A percentile compares a stretch with the other conserved stretches of the same genome.
phyloP scores from a whole-genome alignment of 2,888 invertebrate genomes.

The Junonia oenone region DNA sequence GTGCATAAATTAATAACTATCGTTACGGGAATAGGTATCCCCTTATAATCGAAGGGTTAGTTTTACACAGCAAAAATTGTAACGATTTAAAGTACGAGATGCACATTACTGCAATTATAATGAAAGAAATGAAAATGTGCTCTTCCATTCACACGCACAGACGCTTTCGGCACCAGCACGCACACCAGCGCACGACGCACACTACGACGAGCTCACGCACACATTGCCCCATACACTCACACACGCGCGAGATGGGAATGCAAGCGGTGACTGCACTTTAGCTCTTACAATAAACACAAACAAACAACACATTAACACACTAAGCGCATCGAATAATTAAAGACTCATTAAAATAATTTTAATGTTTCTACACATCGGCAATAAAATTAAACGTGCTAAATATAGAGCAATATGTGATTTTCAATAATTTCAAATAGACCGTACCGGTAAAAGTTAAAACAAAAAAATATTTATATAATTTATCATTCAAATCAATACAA shows the following conservation, averaged over 20 bases:
- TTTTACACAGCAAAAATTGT: constrained; percentile 54
- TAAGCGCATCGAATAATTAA: constrained; percentile 53
- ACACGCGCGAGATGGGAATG: constrained; percentile 63
- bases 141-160: constrained; percentile 78
- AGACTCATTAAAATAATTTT: constrained; percentile 37
- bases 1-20: constrained; percentile 16
- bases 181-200: constrained; percentile 52
- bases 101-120: constrained; percentile 78
- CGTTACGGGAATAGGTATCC: constrained; percentile 43
- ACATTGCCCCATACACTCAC: constrained; percentile 43
- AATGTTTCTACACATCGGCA: constrained; percentile 35
- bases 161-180: constrained; percentile 67
- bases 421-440: no score
- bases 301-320: constrained; percentile 72
- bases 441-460: no score
- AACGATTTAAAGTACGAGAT: constrained; percentile 46
- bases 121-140: constrained; percentile 71
- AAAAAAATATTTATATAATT: no score
- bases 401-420: neutral
- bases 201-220: constrained; percentile 37
- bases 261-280: constrained; percentile 79
- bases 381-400: neutral
- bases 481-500: no score
- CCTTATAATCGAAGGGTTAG: constrained; percentile 52
- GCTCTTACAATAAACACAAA: constrained; percentile 77